These are phyloP conservation scores for Prostheceraeus crozeri DNA, from an alignment of 2,888 invertebrate genomes.

Conservation along the genomic window DNA sequence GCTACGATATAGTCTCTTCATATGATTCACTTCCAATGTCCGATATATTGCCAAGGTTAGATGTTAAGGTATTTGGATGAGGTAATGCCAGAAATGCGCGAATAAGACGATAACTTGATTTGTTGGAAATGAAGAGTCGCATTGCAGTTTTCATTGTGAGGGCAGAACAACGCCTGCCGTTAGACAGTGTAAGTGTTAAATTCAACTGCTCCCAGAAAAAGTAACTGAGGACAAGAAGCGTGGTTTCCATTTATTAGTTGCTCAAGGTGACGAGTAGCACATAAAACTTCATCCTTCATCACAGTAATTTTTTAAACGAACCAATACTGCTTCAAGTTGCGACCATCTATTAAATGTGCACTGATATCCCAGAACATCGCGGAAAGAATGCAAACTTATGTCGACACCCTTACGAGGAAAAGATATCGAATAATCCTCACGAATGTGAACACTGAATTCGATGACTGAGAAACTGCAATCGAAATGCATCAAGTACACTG, in stretches of 20 bases:
- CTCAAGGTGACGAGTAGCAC: too few species aligned
- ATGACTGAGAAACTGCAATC: too few species aligned
- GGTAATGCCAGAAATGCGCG: conserved; percentile 24
- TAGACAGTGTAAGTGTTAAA: conserved; percentile 20
- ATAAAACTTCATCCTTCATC: too few species aligned
- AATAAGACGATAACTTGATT: conserved; percentile 14
- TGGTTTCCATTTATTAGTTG: conserved; percentile 17
- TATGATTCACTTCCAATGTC: conserved; percentile 13
- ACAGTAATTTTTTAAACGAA: conserved; percentile 20
- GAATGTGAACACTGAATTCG: too few species aligned
- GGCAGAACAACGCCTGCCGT: conserved; percentile 27
- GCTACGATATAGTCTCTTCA: conserved; percentile 12
- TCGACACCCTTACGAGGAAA: too few species aligned
- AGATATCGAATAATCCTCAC: too few species aligned
- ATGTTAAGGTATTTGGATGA: conserved; percentile 27
- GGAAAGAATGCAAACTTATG: too few species aligned
- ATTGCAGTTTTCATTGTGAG: conserved; percentile 13
- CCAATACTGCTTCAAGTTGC: conserved; percentile 15
- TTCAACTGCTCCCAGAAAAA: conserved; percentile 22
- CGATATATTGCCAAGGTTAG: conserved; percentile 15
- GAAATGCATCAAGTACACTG: too few species aligned
- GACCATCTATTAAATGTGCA: conserved; percentile 24
- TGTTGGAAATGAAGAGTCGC: conserved; percentile 22
- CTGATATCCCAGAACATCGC: too few species aligned
- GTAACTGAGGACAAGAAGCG: conserved; percentile 20